Conservation (phyloP, 2,113 vertebrate species). For the Percopsis transmontana region DNA sequence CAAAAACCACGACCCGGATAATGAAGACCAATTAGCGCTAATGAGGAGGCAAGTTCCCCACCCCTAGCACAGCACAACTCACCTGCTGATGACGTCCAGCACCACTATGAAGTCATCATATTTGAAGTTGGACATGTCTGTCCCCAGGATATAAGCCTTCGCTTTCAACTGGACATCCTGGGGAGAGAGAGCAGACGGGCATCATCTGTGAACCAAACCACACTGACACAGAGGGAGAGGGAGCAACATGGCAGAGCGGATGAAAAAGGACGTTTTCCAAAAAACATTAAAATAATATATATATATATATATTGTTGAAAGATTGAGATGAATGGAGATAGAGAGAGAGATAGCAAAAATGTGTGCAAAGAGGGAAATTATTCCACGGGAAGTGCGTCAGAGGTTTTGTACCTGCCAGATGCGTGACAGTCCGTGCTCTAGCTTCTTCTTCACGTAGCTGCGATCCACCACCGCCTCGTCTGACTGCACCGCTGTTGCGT, state of each 20-base stretch:
- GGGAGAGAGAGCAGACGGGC: not conserved
- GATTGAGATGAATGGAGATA: not conserved
- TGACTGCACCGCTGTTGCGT: conserved; percentile 55
- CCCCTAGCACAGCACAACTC: conserved; percentile 16
- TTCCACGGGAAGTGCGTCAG: not conserved
- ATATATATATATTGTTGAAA: too few species aligned
- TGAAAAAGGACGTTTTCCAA: too few species aligned
- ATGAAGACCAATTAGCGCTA: conserved; percentile 53
- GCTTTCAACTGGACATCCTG: conserved; percentile 98
- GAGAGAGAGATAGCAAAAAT: not conserved
- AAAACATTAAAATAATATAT: too few species aligned
- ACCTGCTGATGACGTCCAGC: conserved; percentile 97
- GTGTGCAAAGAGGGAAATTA: too few species aligned
- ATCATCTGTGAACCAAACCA: not conserved
- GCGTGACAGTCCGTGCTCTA: conserved; percentile 93
- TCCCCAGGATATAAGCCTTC: conserved; percentile 96
- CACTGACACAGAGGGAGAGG: not conserved
- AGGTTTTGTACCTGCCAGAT: conserved; percentile 91
- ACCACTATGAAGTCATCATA: conserved; percentile 99
- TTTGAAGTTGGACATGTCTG: conserved; percentile 98
- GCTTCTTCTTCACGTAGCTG: conserved; percentile 96
- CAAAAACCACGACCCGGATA: not conserved
- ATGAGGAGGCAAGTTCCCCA: conserved; percentile 26
- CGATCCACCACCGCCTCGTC: conserved; percentile 91
- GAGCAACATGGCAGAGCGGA: too few species aligned